A percentile compares a stretch with the other conserved stretches of the same genome.
Evolutionary conservation across 2,113 vertebrate genomes (phyloP).

Genomic region (Trogon melanurus): DNA sequence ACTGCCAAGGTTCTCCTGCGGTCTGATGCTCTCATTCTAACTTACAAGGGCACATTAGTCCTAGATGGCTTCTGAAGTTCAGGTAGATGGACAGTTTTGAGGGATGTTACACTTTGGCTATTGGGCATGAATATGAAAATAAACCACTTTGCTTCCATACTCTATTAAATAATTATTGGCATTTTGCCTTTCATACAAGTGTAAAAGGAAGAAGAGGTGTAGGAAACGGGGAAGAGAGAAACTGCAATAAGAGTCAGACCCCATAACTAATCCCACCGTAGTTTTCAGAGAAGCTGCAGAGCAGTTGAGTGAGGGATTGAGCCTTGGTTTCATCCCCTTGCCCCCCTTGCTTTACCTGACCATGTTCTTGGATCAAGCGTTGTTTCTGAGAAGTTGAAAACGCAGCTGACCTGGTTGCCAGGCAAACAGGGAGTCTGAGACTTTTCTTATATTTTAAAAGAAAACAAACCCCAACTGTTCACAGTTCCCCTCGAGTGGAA

Average conservation of each 20-base stretch:
- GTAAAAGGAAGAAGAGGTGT: neutral
- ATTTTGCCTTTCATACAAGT: neutral
- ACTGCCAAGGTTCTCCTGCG: neutral
- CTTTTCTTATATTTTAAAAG: neutral
- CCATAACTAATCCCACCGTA: neutral
- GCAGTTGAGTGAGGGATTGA: neutral
- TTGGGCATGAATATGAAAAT: neutral
- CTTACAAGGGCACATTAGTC: neutral
- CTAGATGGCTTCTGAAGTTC: neutral
- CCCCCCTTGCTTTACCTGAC: neutral
- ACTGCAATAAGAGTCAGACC: neutral
- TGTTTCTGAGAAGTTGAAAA: neutral
- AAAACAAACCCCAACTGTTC: constrained; percentile 11
- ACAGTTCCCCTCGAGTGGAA: neutral
- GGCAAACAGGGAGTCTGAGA: neutral
- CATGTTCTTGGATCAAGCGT: neutral
- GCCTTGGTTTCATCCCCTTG: neutral
- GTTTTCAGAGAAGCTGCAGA: neutral
- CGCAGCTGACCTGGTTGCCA: neutral
- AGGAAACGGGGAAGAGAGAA: neutral
- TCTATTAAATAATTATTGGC: neutral
- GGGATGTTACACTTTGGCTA: neutral
- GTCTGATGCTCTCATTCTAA: neutral
- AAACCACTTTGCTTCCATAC: neutral
- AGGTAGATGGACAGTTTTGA: neutral